A percentile compares a stretch with the other conserved stretches of the same genome.
phyloP scores from a whole-genome alignment of 2,113 vertebrate genomes.

The Halichoerus grypus region DNA sequence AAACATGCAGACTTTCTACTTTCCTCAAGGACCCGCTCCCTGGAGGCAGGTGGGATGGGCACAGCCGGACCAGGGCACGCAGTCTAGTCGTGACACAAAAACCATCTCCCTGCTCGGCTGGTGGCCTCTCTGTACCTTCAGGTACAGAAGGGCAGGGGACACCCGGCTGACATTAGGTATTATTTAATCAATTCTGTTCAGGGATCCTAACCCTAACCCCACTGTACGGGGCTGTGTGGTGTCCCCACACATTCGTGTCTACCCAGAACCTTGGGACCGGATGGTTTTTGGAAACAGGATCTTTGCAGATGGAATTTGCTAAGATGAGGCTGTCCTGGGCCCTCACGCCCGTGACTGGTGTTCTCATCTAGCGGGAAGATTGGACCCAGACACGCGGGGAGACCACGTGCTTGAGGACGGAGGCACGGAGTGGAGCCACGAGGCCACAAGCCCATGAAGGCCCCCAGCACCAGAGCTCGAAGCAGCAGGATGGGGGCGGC shows the following conservation, averaged over 20 bases:
- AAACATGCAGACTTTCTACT: too few species aligned
- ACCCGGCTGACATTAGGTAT: neutral
- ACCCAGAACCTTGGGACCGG: neutral
- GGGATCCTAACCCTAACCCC: neutral
- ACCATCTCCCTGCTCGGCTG: fast-evolving
- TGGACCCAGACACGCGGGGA: neutral
- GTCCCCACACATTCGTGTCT: neutral
- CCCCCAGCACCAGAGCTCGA: neutral
- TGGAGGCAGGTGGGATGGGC: neutral
- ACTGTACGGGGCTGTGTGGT: neutral
- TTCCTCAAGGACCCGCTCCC: too few species aligned
- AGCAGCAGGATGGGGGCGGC: neutral
- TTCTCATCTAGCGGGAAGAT: neutral
- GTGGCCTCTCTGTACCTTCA: fast-evolving
- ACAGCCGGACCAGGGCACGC: fast-evolving
- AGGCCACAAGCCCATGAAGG: neutral
- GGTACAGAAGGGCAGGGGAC: fast-evolving
- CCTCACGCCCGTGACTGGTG: neutral
- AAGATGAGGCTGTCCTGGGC: neutral
- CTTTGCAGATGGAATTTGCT: neutral
- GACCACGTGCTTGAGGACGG: fast-evolving
- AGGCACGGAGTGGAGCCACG: neutral
- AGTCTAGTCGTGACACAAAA: fast-evolving
- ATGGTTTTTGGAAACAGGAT: neutral
- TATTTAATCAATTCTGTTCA: neutral